phyloP scores from a whole-genome alignment of 2,113 vertebrate species.

The Lynx canadensis region DNA sequence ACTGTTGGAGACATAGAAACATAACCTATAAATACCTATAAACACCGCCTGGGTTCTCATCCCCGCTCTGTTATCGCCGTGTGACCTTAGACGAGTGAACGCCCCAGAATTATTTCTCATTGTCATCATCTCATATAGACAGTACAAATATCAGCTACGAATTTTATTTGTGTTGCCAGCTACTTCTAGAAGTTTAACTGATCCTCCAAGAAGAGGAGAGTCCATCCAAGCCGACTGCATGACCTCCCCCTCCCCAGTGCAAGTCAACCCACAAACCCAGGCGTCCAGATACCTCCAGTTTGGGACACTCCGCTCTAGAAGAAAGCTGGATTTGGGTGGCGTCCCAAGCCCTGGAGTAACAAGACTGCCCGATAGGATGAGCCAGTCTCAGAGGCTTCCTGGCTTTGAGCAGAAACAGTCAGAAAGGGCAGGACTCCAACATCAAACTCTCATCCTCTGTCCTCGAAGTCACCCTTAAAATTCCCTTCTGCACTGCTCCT shows the following conservation, averaged over 20 bases:
- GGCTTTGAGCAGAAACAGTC: background rate
- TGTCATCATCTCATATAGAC: background rate
- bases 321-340: background rate
- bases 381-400: background rate
- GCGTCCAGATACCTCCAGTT: background rate
- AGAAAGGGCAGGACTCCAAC: background rate
- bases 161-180: background rate
- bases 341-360: background rate
- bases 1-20: background rate
- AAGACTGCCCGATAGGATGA: background rate
- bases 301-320: background rate
- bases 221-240: background rate
- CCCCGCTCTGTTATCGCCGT: background rate
- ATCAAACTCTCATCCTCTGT: background rate
- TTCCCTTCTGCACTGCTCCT: background rate
- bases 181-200: background rate
- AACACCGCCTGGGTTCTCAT: background rate
- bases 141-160: background rate
- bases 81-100: background rate
- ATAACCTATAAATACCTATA: background rate
- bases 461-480: background rate
- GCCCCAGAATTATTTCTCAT: background rate
- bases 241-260: background rate
- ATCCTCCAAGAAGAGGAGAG: background rate
- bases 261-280: background rate